A percentile compares a stretch with the other conserved stretches of the same genome.
These are phyloP conservation scores for Macaria liturata DNA, from an alignment of 2,888 invertebrate genomes.

Conservation along the genomic window DNA sequence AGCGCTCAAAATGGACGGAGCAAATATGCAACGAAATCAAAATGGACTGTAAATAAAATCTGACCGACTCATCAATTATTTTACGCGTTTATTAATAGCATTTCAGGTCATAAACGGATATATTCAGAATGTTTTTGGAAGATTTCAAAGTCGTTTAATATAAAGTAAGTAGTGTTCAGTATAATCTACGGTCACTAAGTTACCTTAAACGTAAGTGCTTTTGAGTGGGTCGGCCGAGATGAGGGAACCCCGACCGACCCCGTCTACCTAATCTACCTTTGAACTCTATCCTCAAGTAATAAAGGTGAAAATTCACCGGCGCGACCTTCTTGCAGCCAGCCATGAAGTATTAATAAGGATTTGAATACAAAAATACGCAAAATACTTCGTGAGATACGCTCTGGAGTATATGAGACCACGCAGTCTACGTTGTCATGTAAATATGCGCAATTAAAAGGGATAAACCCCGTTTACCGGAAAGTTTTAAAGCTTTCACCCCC, in stretches of 20 bases:
- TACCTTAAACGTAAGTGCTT: constrained; percentile 50
- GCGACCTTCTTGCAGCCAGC: constrained; percentile 13
- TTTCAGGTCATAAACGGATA: too few species aligned
- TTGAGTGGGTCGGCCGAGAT: constrained; percentile 57
- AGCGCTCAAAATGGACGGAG: constrained; percentile 8
- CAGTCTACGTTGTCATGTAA: constrained; percentile 50
- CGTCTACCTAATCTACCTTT: constrained; percentile 29
- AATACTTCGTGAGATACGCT: constrained; percentile 37
- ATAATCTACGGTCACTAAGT: constrained; percentile 50
- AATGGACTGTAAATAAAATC: constrained; percentile 20
- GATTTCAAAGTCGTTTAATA: constrained; percentile 25
- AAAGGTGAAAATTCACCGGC: constrained; percentile 32
- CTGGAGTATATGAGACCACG: constrained; percentile 38
- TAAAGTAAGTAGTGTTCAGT: constrained; percentile 24
- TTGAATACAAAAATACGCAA: constrained; percentile 50
- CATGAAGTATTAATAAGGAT: constrained; percentile 56
- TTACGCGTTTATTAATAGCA: constrained; percentile 7
- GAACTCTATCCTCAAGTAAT: constrained; percentile 33
- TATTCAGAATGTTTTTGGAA: too few species aligned
- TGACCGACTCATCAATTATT: constrained; percentile 12
- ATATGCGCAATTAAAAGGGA: constrained; percentile 67
- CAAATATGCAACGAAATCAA: constrained; percentile 12
- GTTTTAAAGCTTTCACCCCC: constrained; percentile 61
- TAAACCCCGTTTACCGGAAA: constrained; percentile 64
- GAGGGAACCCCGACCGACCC: constrained; percentile 33